Base-by-base conservation (phyloP, 2,113 vertebrate genomes). In the Erythrolamprus reginae region DNA sequence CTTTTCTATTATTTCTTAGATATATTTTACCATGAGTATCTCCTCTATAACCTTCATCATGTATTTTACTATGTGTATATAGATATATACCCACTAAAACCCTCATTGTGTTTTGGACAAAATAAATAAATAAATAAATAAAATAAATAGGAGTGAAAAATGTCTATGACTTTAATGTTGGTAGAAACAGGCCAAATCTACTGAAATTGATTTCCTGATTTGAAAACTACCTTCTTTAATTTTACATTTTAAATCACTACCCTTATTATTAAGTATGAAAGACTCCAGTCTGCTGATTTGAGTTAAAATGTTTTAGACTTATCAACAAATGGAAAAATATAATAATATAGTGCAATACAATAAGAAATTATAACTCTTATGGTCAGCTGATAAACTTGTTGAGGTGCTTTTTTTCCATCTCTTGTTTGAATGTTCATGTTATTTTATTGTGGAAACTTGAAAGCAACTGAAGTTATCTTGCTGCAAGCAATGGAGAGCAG, bases 401-500 rank as follows among this genome's bases (percentile, higher is more conserved):
- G 23, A 50, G 0, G 26, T 90, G 0, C 0, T 87, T 38, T 0
- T 0, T 58, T 55, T 10, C 1, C 61, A 33, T n/a, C 88, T 70
- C 92, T 47, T 28, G 6, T 10, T 0, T 21, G 77, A 82, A 47
- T 93, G 89, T 61, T 4, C 10, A 86, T 48, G 82, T 82, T 87
- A 93, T 87, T 82, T 8, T 45, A 0, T 10, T 90, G 87, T 94
- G 92, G 93, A 91, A 92, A 93, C 51, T 93, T 90, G 92, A 94
- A 94, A 93, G 93, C 70, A 92, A 84, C 51, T 84, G 92, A 93
- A 93, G 92, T 92, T 87, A 90, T 93, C 94, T 94, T 92, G 94
- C 94, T 94, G 90, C 92, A 93, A 96, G 95, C 93, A 88, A 94
- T 47, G 10, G 93, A 91, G 94, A 95, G 92, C 93, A 94, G 94